Percentiles rank a stretch among this genome's conserved stretches.
These are phyloP conservation scores for Eidolon helvum DNA, from an alignment of 2,113 vertebrate species.

Conservation along the genomic window DNA sequence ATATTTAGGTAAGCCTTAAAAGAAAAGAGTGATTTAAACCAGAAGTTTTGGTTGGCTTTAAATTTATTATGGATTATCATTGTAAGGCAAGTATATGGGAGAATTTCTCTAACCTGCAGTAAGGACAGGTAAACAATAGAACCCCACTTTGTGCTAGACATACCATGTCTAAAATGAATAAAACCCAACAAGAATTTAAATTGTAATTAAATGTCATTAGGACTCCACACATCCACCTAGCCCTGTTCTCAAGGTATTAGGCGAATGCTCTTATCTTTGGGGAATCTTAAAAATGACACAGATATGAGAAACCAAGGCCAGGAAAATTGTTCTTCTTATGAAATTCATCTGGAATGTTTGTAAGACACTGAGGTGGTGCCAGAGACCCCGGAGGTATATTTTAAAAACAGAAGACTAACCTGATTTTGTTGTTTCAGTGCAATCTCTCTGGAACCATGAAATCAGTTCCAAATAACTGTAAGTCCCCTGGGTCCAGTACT, in stretches of 20 bases:
- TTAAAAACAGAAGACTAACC: background rate
- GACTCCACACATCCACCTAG: background rate
- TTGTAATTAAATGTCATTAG: background rate
- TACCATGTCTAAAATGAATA: background rate
- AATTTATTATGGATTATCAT: background rate
- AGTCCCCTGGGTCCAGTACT: background rate
- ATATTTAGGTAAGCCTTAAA: background rate
- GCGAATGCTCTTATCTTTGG: background rate
- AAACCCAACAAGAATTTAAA: background rate
- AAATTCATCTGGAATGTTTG: background rate
- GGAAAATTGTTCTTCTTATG: background rate
- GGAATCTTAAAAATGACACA: background rate
- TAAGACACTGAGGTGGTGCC: background rate
- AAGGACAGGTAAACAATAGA: background rate
- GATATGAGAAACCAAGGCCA: background rate
- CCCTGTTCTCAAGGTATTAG: background rate
- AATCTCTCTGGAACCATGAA: background rate
- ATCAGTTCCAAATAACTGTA: background rate
- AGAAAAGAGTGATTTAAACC: background rate
- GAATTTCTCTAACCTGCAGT: background rate
- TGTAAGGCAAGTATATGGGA: background rate
- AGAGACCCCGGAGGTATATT: background rate
- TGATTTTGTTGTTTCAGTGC: background rate
- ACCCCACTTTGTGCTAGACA: background rate
- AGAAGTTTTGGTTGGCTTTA: background rate